A percentile compares a stretch with the other conserved stretches of the same genome.
phyloP scores from a whole-genome alignment of 2,888 invertebrate genomes.

The Ichneumoninae sp. region DNA sequence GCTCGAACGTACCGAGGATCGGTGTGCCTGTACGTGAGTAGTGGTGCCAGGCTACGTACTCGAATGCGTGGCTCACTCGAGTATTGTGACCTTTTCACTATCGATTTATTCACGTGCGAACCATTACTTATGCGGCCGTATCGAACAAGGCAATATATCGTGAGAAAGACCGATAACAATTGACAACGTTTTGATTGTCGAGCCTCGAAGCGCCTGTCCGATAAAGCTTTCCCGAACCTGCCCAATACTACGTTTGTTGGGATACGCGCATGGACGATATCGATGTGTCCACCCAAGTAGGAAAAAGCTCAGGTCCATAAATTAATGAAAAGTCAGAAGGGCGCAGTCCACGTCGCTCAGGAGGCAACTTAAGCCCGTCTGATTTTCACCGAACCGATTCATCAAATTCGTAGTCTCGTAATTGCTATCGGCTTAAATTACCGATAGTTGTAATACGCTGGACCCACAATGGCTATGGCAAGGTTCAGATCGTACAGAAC shows the following conservation, averaged over 20 bases:
- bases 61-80: conserved; percentile 38
- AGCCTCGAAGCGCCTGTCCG: not conserved
- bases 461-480: no score
- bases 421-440: no score
- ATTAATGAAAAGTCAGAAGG: not conserved
- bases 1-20: conserved; percentile 30
- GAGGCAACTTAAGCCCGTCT: no score
- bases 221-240: not conserved
- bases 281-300: not conserved
- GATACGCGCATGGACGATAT: not conserved
- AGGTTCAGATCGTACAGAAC: no score
- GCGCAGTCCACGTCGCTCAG: no score
- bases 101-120: conserved; percentile 50
- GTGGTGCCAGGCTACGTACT: conserved; percentile 30
- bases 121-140: conserved; percentile 31
- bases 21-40: not conserved
- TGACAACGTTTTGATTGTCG: not conserved
- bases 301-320: not conserved
- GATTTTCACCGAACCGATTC: no score
- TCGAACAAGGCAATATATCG: conserved; percentile 27
- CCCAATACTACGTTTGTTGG: not conserved
- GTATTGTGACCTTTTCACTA: conserved; percentile 57
- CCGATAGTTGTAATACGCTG: no score
- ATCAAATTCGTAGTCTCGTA: no score
- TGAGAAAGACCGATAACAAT: conserved; percentile 38